phyloP scores from a whole-genome alignment of 2,888 invertebrate genomes.

The Pachliopta kotzebuea region DNA sequence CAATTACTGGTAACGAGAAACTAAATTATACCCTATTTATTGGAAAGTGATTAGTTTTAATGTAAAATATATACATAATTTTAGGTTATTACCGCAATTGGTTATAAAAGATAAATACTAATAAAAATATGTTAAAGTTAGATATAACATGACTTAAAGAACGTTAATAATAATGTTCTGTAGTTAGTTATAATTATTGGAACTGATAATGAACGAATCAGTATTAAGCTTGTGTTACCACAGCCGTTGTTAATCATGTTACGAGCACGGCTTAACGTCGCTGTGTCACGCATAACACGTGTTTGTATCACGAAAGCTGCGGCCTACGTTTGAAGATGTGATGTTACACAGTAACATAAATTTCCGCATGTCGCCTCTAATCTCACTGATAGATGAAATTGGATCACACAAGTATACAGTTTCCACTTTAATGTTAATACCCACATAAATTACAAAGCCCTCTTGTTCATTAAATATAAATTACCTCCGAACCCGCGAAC shows the following conservation, averaged over 20 bases:
- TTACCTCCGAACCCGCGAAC: slow-evolving; percentile 24
- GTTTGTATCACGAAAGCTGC: slow-evolving; percentile 13
- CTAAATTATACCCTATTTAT: not conserved
- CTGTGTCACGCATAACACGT: slow-evolving; percentile 24
- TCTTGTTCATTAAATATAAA: slow-evolving; percentile 32
- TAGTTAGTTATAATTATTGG: not conserved
- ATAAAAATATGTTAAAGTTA: too few species aligned
- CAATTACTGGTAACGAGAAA: not conserved
- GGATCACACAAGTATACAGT: slow-evolving; percentile 11
- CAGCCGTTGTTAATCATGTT: slow-evolving; percentile 23
- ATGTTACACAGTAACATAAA: slow-evolving; percentile 24
- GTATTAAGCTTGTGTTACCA: slow-evolving; percentile 8
- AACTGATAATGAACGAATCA: not conserved
- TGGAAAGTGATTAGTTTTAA: not conserved
- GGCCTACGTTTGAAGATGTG: slow-evolving; percentile 27
- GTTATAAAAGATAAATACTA: too few species aligned
- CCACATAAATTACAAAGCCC: slow-evolving; percentile 15
- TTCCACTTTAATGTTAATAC: slow-evolving; percentile 18
- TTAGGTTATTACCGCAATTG: too few species aligned
- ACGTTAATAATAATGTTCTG: not conserved
- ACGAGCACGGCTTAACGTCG: slow-evolving; percentile 23
- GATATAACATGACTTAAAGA: not conserved
- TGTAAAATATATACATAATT: too few species aligned
- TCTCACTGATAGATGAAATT: slow-evolving; percentile 27
- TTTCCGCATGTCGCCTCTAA: slow-evolving; percentile 24